These are phyloP conservation scores for Hemiscyllium ocellatum DNA, from an alignment of 2,113 vertebrate genomes.

Conservation along the genomic window DNA sequence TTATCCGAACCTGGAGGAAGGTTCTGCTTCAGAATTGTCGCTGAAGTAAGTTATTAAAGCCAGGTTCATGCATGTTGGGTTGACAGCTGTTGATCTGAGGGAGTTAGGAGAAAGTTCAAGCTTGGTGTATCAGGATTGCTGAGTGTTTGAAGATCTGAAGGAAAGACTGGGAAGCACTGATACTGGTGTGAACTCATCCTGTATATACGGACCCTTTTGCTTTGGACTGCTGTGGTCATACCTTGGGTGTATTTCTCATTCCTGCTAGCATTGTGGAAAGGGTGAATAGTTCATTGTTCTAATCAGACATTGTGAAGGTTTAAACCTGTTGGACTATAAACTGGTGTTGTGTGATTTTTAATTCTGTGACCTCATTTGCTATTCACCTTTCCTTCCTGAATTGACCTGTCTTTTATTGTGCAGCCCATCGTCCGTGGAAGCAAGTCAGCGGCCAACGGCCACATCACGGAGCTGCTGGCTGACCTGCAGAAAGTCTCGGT, in stretches of 20 bases:
- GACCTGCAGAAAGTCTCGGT: conserved; percentile 92
- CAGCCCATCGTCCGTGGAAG: conserved; percentile 93
- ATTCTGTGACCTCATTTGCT: no score
- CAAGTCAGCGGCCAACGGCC: conserved; percentile 77
- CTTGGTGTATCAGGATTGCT: not conserved
- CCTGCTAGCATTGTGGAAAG: not conserved
- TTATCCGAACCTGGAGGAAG: not conserved
- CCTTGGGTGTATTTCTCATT: no score
- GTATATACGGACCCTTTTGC: no score
- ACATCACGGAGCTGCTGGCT: conserved; percentile 82
- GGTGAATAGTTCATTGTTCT: not conserved
- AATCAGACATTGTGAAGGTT: not conserved
- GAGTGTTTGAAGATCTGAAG: not conserved
- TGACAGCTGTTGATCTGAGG: not conserved
- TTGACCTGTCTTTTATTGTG: conserved; percentile 38
- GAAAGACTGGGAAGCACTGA: no score
- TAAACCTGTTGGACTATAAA: no score
- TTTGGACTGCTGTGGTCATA: no score
- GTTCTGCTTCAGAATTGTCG: not conserved
- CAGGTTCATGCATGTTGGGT: not conserved
- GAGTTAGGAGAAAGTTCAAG: not conserved
- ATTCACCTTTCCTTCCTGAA: not conserved
- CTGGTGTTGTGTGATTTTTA: no score
- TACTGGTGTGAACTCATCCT: no score
- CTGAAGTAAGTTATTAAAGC: not conserved